phyloP scores from a whole-genome alignment of 2,113 vertebrate species.

The Drymodes brunneopygia region DNA sequence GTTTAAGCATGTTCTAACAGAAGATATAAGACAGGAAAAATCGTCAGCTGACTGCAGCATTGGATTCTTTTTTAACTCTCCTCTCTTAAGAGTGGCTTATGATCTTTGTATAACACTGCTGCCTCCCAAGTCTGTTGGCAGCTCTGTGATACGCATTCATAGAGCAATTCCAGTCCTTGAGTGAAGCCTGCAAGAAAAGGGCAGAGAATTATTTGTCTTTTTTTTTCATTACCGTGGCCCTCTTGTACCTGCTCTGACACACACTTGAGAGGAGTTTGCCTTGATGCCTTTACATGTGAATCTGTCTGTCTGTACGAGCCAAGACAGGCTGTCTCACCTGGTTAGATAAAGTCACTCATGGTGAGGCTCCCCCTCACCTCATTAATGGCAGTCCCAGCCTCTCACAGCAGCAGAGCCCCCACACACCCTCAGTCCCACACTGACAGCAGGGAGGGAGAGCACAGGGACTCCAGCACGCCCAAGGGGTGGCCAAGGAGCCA shows the following conservation, averaged over 20 bases:
- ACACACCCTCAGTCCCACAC: accelerated
- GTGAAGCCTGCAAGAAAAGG: slow-evolving; percentile 31
- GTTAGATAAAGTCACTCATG: neutral
- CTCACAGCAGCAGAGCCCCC: neutral
- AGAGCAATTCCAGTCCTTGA: neutral
- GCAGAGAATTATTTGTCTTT: slow-evolving; percentile 41
- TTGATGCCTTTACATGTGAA: slow-evolving; percentile 23
- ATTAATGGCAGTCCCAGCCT: neutral
- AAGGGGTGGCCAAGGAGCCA: neutral
- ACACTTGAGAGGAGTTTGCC: neutral
- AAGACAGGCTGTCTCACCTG: neutral
- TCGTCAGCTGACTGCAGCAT: neutral
- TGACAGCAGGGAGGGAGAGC: neutral
- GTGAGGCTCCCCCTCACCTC: neutral
- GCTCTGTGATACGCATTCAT: neutral
- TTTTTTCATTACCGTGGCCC: neutral
- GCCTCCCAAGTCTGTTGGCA: neutral
- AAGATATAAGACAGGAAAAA: neutral
- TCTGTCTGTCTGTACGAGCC: neutral
- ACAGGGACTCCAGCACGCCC: accelerated
- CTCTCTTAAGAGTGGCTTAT: neutral
- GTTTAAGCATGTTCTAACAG: neutral
- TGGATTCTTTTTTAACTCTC: neutral
- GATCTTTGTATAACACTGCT: neutral
- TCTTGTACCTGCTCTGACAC: neutral